Evolutionary conservation across 2,797 vertebrate genomes (phyloP).

Genomic region (Platyrinchus mystaceus): DNA sequence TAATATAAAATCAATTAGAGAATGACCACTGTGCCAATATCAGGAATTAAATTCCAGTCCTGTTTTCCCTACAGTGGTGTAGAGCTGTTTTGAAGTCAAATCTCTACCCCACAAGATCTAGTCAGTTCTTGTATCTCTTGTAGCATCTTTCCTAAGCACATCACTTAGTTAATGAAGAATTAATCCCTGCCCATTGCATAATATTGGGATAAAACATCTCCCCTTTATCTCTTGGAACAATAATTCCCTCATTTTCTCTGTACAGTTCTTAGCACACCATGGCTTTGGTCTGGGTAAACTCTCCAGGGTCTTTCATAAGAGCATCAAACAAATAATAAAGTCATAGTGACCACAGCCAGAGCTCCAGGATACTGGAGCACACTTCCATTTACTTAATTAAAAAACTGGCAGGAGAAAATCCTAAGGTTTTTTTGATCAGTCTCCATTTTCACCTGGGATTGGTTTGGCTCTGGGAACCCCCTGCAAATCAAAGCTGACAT

Average conservation of each 20-base stretch:
- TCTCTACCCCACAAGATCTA: background rate
- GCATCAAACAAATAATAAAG: background rate
- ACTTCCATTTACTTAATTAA: background rate
- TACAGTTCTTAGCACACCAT: background rate
- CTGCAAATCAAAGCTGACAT: background rate
- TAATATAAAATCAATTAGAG: background rate
- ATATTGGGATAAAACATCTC: background rate
- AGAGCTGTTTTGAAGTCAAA: background rate
- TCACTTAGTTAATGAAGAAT: background rate
- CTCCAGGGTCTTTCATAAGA: background rate
- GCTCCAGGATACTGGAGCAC: background rate
- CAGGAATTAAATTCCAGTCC: background rate
- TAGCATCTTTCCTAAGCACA: background rate
- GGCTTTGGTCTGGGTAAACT: background rate
- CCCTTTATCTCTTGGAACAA: background rate
- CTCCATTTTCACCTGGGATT: background rate
- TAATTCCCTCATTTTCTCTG: background rate
- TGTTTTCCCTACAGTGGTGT: background rate
- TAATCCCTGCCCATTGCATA: background rate
- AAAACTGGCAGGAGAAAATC: background rate
- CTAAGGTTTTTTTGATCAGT: background rate
- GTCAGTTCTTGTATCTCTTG: background rate
- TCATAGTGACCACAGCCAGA: background rate
- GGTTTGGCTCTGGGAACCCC: background rate
- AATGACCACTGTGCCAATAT: accelerated